These are phyloP conservation scores for Eriocheir sinensis DNA, from an alignment of 1,140 invertebrate species.

Conservation along the genomic window DNA sequence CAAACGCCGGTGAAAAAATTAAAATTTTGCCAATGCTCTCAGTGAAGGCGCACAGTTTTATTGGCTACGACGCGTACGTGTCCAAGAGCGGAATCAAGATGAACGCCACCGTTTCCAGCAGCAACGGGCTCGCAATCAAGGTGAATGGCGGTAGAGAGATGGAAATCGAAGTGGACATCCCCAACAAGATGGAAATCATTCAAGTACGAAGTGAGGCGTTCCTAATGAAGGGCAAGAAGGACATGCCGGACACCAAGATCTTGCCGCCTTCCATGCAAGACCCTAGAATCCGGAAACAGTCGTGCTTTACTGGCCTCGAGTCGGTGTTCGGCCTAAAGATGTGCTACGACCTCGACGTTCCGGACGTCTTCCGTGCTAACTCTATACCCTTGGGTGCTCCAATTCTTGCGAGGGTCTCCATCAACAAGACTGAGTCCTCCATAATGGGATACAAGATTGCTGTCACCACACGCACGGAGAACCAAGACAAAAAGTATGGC, in stretches of 20 bases:
- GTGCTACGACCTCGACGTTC: conserved; percentile 63
- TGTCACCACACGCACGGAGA: not conserved
- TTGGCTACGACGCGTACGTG: conserved; percentile 53
- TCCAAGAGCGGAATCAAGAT: conserved; percentile 49
- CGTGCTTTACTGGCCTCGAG: conserved; percentile 45
- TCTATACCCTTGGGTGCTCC: conserved; percentile 50
- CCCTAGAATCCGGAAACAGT: not conserved
- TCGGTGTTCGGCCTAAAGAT: conserved; percentile 41
- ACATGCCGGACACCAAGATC: conserved; percentile 49
- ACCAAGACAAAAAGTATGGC: not conserved
- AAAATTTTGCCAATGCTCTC: conserved; percentile 45
- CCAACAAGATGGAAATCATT: conserved; percentile 64
- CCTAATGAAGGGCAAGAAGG: conserved; percentile 49
- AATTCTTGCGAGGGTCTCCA: not conserved
- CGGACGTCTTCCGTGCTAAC: conserved; percentile 53
- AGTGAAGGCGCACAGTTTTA: conserved; percentile 50
- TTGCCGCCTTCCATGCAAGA: conserved; percentile 42
- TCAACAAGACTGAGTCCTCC: conserved; percentile 54
- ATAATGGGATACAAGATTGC: conserved; percentile 54
- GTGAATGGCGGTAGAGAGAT: not conserved
- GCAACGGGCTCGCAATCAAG: not conserved
- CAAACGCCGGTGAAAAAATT: not conserved
- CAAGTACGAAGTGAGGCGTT: conserved; percentile 46
- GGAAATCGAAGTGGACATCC: conserved; percentile 41
- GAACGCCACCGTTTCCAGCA: conserved; percentile 32